Conservation (phyloP, 2,888 invertebrate genomes). For the Lasioglossum zephyrum region DNA sequence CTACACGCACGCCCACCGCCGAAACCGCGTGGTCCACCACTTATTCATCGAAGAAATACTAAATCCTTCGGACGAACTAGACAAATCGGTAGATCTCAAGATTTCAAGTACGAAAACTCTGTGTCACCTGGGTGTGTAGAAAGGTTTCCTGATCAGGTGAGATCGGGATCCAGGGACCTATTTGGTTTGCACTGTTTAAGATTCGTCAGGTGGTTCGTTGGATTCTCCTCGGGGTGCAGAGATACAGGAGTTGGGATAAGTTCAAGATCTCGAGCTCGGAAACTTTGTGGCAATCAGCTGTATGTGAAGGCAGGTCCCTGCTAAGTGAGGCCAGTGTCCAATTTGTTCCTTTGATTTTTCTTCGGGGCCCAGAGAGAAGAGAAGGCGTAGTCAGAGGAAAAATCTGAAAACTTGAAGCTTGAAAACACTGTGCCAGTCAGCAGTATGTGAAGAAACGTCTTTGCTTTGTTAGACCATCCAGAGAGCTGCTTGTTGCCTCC, state of each 20-base stretch:
- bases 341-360: too few relatives aligned
- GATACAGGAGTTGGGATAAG: not conserved
- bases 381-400: too few relatives aligned
- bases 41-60: not conserved
- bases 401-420: too few relatives aligned
- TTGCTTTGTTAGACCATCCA: not conserved
- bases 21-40: slow-evolving; percentile 13
- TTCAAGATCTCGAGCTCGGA: not conserved
- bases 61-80: not conserved
- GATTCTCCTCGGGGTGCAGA: slow-evolving; percentile 19
- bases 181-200: not conserved
- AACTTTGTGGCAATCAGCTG: not conserved
- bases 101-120: not conserved
- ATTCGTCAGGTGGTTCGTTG: not conserved
- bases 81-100: not conserved
- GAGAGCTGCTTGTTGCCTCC: not conserved
- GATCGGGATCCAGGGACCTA: not conserved
- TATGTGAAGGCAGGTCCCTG: too few relatives aligned
- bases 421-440: not conserved
- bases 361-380: too few relatives aligned
- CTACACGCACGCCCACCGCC: not conserved
- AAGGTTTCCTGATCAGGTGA: not conserved
- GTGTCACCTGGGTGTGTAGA: not conserved
- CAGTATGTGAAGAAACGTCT: not conserved
- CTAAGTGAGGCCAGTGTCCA: not conserved